Base-by-base conservation (phyloP, 2,888 invertebrate genomes). In the Steinernema hermaphroditum region DNA sequence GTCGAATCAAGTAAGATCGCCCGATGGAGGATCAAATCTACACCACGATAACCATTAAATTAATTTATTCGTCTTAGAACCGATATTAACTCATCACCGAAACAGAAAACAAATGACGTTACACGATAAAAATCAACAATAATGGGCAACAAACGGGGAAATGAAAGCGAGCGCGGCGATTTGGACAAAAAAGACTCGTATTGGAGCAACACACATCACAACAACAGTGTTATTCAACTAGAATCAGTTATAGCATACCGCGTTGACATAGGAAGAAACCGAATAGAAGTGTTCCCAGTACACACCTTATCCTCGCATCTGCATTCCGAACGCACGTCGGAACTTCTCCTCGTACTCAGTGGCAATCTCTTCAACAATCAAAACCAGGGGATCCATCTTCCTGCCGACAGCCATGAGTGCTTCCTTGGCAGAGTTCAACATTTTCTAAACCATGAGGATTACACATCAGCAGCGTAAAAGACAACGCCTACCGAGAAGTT, bases 251-350 rank as follows among this genome's bases (percentile, higher is more conserved):
- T 37, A 8, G 6, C 4, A 37, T 37, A 37, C 37, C 37, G 37
- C 37, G 37, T 37, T 37, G 37, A 37, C 37, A 46, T n/a, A 46
- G 16, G 9, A 46, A 46, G 46, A 37, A 12, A 37, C 37, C 37
- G 37, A 12, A 37, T 8, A 37, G 12, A 37, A n/a, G n/a, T n/a
- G n/a, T n/a, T 37, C 4, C 37, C 12, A 12, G 37, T 12, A 4
- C 37, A 37, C 37, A 37, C 37, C 4, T 37, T 37, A 37, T 8
- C 49, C 24, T 37, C 37, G 37, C 34, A 68, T 57, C 62, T 72
- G 74, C 85, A 85, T 85, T 74, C 82, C 82, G 74, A 85, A 85
- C 50, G 81, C 83, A 29, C 73, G 73, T 37, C 81, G 72, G 81
- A 85, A 85, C 76, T 85, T 84, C 72, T 75, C 74, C 68, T 80